Base-by-base conservation (phyloP, 2,888 invertebrate genomes). In the Salpingus planirostris region DNA sequence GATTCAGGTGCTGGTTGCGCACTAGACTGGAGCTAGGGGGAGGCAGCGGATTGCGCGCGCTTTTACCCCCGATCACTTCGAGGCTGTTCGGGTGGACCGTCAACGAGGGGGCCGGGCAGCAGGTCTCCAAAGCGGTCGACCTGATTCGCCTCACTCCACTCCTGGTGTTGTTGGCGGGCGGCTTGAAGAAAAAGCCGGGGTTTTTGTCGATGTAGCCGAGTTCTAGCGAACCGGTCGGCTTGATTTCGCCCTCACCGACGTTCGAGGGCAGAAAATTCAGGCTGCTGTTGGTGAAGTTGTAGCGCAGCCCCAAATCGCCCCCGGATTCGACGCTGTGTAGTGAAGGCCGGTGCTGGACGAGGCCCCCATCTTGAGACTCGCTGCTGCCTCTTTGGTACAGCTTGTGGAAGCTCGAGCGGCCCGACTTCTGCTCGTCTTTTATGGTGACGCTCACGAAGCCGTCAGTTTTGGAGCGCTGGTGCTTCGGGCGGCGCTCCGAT, bases 1-100 rank as follows among this genome's bases (percentile, higher is more conserved):
- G 61, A 56, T 79, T 80, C 14, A 80, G 64, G 55, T 80, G 80
- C 22, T 79, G 79, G 40, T 81, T 81, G 5, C 81, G 67, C 2
- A 78, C 78, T 32, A 81, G 62, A 50, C 76, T 73, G 49, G 77
- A 78, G 52, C 80, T 80, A 11, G 80, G 80, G 4, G 80, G 80
- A 11, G 80, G 80, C 38, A 80, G 65, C 2, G 79, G 80, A 60
- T 80, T 79, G 46, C 77, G 74, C 28, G 45, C 40, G 14, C 33
- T 39, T 49, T 75, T 76, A 1, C 76, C 76, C 21, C 74, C 75
- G 23, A 86, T 84, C 3, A 83, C 79, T 60, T 86, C 85, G 24
- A 81, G 78, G 57, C 85, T 85, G 53, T 84, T 85, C 1, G 85
- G 85, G 64, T 86, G 84, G 11, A 82, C 77, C n/a, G 80, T 78